Percentiles rank a stretch among this genome's conserved stretches.
Evolutionary conservation across 1,140 invertebrate genomes (phyloP).

Genomic region (Pantala flavescens): DNA sequence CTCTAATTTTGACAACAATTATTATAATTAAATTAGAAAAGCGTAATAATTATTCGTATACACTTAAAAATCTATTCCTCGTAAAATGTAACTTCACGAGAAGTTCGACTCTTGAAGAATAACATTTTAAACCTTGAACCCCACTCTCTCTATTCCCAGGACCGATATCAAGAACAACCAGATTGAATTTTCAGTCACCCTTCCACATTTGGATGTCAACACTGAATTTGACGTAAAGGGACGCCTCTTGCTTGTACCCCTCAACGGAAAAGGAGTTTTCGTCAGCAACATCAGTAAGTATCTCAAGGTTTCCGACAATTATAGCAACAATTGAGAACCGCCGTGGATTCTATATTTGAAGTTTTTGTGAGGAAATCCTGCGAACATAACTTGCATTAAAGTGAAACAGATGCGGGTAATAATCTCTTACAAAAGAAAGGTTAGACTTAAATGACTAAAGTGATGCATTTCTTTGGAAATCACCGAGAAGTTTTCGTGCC

Average conservation of each 20-base stretch:
- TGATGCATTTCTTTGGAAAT: too few species aligned
- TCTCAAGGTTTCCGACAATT: neutral
- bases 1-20: too few species aligned
- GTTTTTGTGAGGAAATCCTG: conserved; percentile 11
- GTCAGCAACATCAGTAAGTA: conserved; percentile 60
- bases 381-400: neutral
- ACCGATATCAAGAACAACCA: conserved; percentile 48
- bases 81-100: too few species aligned
- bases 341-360: neutral
- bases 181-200: conserved; percentile 42
- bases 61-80: too few species aligned
- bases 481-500: too few species aligned
- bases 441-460: too few species aligned
- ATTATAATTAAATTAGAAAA: too few species aligned
- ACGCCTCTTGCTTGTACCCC: conserved; percentile 48
- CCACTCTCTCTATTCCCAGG: conserved; percentile 31
- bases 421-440: too few species aligned
- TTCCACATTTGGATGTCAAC: conserved; percentile 46
- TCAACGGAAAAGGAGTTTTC: conserved; percentile 52
- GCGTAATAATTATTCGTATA: too few species aligned
- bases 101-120: too few species aligned
- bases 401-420: too few species aligned
- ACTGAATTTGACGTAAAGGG: conserved; percentile 58
- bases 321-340: neutral
- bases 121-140: too few species aligned